Conservation (phyloP, 1,140 invertebrate genomes). For the Limonius californicus region DNA sequence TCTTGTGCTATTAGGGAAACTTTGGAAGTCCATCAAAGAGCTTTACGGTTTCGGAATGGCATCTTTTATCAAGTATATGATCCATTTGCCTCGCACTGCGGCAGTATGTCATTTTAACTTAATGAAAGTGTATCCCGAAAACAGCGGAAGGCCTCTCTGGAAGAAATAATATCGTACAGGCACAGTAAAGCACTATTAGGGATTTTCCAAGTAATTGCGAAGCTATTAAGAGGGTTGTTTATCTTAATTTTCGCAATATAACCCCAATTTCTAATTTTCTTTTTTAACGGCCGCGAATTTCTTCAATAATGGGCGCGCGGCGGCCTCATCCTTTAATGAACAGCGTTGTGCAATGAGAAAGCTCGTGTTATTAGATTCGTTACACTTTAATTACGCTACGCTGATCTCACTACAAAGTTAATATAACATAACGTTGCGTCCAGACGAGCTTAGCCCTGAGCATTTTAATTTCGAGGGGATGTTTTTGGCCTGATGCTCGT, state of each 20-base stretch:
- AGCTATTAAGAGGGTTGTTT: conserved; percentile 7
- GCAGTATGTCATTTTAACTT: conserved; percentile 5
- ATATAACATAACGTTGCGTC: conserved; percentile 9
- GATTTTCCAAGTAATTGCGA: conserved; percentile 8
- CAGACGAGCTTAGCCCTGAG: conserved; percentile 8
- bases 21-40: conserved; percentile 3
- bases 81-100: conserved; percentile 5
- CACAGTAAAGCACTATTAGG: conserved; percentile 4
- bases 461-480: conserved; percentile 12
- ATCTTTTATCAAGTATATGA: conserved; percentile 12
- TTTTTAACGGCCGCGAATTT: neutral
- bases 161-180: neutral
- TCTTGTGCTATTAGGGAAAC: conserved; percentile 1
- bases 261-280: conserved; percentile 4
- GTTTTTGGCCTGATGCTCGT: conserved; percentile 6
- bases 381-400: conserved; percentile 8
- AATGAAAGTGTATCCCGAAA: conserved; percentile 7
- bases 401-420: conserved; percentile 11
- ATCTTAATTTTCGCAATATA: conserved; percentile 2
- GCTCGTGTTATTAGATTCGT: conserved; percentile 11
- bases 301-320: neutral
- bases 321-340: neutral
- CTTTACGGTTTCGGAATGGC: conserved; percentile 1
- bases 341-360: neutral
- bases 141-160: neutral